phyloP scores from a whole-genome alignment of 2,113 vertebrate genomes.

The Barbus barbus region DNA sequence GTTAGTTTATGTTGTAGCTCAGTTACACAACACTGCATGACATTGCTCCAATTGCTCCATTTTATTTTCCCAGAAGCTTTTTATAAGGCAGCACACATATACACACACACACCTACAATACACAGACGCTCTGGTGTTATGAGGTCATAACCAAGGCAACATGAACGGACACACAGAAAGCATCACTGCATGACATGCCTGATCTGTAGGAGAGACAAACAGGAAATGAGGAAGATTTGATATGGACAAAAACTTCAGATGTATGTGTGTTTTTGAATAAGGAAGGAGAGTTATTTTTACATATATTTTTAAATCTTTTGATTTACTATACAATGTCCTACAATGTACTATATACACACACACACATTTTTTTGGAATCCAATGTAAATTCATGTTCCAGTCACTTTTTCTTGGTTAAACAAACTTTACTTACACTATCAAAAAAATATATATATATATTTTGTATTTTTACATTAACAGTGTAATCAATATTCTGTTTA shows the following conservation, averaged over 20 bases:
- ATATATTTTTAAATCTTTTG: no score
- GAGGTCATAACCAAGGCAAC: slow-evolving; percentile 14
- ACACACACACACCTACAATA: neutral
- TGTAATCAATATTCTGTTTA: neutral
- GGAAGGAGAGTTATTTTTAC: no score
- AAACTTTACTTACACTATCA: neutral
- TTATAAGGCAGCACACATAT: neutral
- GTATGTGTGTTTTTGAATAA: no score
- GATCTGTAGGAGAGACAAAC: slow-evolving; percentile 37
- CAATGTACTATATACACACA: no score
- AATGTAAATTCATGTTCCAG: neutral
- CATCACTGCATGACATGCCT: slow-evolving; percentile 63
- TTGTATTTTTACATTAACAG: neutral
- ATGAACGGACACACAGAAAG: slow-evolving; percentile 14
- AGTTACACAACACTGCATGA: slow-evolving; percentile 26
- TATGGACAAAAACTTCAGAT: slow-evolving; percentile 55
- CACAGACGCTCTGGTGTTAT: no score
- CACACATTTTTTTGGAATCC: no score
- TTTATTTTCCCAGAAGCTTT: slow-evolving; percentile 27
- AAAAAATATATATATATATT: neutral
- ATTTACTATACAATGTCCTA: no score
- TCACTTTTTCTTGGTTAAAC: neutral
- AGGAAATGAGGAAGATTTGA: neutral
- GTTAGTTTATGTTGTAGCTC: neutral
- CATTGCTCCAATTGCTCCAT: slow-evolving; percentile 26